phyloP scores from a whole-genome alignment of 2,113 vertebrate species.

The Piaya cayana region DNA sequence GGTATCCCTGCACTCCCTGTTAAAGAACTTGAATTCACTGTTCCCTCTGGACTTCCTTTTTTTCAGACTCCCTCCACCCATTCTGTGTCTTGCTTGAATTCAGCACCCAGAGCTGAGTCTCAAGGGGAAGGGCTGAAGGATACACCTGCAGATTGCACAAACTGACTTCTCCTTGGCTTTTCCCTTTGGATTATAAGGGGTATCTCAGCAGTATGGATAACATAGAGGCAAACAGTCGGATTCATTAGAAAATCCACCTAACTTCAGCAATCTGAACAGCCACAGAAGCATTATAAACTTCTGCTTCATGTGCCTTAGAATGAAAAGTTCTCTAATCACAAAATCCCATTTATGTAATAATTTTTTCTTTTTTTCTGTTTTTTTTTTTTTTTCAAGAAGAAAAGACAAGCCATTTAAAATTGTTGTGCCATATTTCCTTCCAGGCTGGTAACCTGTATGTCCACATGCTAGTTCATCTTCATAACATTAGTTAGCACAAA shows the following conservation, averaged over 20 bases:
- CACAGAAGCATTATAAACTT: constrained; percentile 11
- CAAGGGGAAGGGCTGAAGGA: background rate
- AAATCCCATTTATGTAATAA: background rate
- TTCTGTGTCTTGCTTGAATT: background rate
- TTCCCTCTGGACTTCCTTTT: background rate
- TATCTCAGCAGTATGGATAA: background rate
- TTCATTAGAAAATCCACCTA: background rate
- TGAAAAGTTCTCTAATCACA: constrained; percentile 30
- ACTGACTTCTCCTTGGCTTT: background rate
- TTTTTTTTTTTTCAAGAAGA: background rate
- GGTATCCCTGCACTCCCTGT: too few species aligned
- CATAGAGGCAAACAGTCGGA: background rate
- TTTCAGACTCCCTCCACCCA: background rate
- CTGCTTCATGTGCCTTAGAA: background rate
- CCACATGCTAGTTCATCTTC: background rate
- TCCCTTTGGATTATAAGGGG: background rate
- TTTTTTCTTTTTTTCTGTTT: background rate
- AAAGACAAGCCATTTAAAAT: constrained; percentile 24
- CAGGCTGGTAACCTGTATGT: constrained; percentile 27
- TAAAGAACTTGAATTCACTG: too few species aligned
- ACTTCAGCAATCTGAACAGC: background rate
- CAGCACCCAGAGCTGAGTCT: background rate
- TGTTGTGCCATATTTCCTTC: constrained; percentile 20
- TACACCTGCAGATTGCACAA: background rate
- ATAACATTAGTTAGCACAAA: constrained; percentile 37